phyloP scores from a whole-genome alignment of 2,888 invertebrate genomes.

The Tetragnatha montana region DNA sequence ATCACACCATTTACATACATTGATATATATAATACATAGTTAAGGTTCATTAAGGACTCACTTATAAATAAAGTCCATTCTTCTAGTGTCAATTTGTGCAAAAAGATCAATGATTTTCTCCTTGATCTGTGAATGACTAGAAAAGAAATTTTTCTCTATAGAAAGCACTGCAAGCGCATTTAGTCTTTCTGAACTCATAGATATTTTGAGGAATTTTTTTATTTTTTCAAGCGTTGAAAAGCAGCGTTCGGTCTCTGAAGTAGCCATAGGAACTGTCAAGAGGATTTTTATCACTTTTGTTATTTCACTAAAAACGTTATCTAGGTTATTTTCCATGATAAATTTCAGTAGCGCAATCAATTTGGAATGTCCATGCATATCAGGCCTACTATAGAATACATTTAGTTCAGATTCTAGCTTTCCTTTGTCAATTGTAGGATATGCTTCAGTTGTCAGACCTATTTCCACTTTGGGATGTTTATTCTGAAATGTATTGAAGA shows the following conservation, averaged over 20 bases:
- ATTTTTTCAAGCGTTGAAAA: conserved; percentile 36
- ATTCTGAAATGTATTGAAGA: conserved; percentile 4
- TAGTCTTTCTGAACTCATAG: conserved; percentile 12
- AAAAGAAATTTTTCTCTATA: conserved; percentile 21
- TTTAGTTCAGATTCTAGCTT: conserved; percentile 39
- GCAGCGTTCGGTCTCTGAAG: conserved; percentile 30
- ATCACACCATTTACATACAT: too few relatives aligned
- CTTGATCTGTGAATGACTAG: conserved; percentile 23
- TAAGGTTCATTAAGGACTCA: too few relatives aligned
- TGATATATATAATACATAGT: too few relatives aligned
- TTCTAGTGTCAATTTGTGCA: conserved; percentile 11
- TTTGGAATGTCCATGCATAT: conserved; percentile 31
- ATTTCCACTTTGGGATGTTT: neutral
- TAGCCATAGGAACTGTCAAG: conserved; percentile 38
- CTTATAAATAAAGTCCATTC: too few relatives aligned
- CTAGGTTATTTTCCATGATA: conserved; percentile 30
- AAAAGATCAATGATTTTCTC: conserved; percentile 33
- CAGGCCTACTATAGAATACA: conserved; percentile 27
- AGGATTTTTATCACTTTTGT: conserved; percentile 28
- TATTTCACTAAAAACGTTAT: conserved; percentile 27
- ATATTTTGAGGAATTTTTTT: conserved; percentile 15
- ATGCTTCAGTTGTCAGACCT: conserved; percentile 17
- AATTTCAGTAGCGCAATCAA: conserved; percentile 21
- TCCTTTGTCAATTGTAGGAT: conserved; percentile 18
- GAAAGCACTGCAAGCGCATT: conserved; percentile 19